phyloP scores from a whole-genome alignment of 2,113 vertebrate genomes.

The Hippolais icterina region DNA sequence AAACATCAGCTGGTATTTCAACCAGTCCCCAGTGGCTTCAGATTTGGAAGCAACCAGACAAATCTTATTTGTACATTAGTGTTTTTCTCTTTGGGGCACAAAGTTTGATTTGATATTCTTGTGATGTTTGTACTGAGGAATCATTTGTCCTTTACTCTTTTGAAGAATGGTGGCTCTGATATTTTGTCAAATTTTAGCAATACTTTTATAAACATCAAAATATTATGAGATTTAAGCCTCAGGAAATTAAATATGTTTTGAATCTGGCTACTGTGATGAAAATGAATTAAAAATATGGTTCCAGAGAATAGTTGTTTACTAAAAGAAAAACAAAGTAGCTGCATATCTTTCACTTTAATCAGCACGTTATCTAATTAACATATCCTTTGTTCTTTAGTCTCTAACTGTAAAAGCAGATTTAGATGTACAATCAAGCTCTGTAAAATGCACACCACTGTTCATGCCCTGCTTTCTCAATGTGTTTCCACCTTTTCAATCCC shows the following conservation, averaged over 20 bases:
- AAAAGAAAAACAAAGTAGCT: not conserved
- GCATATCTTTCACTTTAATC: not conserved
- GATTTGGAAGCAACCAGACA: not conserved
- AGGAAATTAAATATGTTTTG: not conserved
- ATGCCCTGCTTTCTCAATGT: not conserved
- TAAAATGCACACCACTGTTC: not conserved
- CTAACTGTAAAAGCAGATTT: not conserved
- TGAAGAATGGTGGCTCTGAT: not conserved
- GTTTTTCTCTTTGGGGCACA: not conserved
- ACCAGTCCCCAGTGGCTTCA: not conserved
- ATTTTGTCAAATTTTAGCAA: not conserved
- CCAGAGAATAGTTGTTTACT: not conserved
- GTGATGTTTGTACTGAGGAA: not conserved
- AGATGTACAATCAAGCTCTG: not conserved
- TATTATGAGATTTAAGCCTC: not conserved
- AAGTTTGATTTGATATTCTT: not conserved
- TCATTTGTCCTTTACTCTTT: not conserved
- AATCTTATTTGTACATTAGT: not conserved
- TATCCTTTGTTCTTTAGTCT: not conserved
- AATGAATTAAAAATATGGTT: not conserved
- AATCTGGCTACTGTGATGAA: not conserved
- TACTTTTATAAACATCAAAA: not conserved
- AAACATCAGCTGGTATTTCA: slow-evolving; percentile 33
- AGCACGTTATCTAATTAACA: not conserved
- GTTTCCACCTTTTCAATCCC: not conserved